Evolutionary conservation across 2,113 vertebrate genomes (phyloP), one percentile per base, ranked within the genome.

Genomic region (Sterrhoptilus dennistouni): DNA sequence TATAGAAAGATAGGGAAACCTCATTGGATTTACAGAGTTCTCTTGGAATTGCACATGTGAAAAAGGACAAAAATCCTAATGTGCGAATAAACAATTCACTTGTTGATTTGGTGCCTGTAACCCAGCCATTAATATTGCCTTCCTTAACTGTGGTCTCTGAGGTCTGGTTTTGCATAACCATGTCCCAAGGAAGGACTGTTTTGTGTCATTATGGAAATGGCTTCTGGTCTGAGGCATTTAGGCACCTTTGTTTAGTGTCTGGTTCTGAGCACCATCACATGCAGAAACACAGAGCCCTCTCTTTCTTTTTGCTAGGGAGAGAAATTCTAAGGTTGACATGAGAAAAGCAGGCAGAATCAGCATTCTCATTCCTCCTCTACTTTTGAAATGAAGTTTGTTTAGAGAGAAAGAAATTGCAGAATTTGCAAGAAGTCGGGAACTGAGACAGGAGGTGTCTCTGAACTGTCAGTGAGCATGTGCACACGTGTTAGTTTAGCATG

Each of bases 151-250:
- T 72, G 75, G 21, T 74, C 66, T 78, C 33, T 36, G 79, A 78
- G 47, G 40, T 90, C 88, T 95, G 76, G 56, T 80, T 90, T 86
- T 81, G 57, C 28, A 49, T 64, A 90, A 63, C 38, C 17, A 3
- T 78, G 52, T 66, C 52, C 53, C 31, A 21, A 5, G 72, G 84
- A 90, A 71, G 81, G 28, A 13, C 92, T 93, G 95, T 9, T 89
- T 93, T 94, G 36, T 96, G 72, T 96, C 90, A 66, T 47, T 86
- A 6, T 94, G 76, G 80, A 83, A 91, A 83, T 75, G 28, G 38
- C 52, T 36, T 59, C 66, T 80, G 40, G n/a, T 83, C 24, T 25
- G 44, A 77, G 61, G 57, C 42, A 49, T 83, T 92, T 52, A 35
- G 31, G 60, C 71, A 60, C 56, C 68, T 92, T 94, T 78, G 35